These are phyloP conservation scores for Accipiter cooperii DNA, from an alignment of 2,113 vertebrate species.

Conservation along the genomic window DNA sequence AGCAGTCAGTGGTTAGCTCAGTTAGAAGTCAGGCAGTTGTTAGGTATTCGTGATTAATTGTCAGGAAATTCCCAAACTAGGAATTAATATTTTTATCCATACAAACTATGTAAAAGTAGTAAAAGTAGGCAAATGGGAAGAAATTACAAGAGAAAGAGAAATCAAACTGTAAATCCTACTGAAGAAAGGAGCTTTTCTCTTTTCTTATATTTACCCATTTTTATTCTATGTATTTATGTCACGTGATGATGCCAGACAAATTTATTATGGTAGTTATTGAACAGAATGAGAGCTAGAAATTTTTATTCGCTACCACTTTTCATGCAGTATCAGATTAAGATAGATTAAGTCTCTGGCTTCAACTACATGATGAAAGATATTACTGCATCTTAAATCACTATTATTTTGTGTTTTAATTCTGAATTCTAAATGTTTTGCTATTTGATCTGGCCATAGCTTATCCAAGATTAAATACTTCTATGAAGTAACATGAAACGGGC, in stretches of 20 bases:
- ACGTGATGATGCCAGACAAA: neutral
- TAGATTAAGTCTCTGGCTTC: conserved; percentile 4
- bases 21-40: neutral
- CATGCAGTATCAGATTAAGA: neutral
- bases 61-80: neutral
- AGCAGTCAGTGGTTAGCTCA: neutral
- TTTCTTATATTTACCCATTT: neutral
- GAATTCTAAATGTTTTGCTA: neutral
- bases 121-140: neutral
- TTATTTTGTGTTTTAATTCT: neutral
- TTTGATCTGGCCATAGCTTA: neutral
- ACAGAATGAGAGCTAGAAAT: neutral
- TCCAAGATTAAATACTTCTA: neutral
- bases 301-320: neutral
- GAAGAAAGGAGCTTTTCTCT: neutral
- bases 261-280: neutral
- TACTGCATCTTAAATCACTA: conserved; percentile 1
- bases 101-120: neutral
- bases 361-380: conserved; percentile 1
- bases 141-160: neutral
- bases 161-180: neutral
- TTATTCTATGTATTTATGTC: neutral
- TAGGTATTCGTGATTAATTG: neutral
- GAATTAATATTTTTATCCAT: neutral
- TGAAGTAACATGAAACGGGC: neutral